Evolutionary conservation across 2,888 invertebrate genomes (phyloP).

Genomic region (Bellardia bayeri): DNA sequence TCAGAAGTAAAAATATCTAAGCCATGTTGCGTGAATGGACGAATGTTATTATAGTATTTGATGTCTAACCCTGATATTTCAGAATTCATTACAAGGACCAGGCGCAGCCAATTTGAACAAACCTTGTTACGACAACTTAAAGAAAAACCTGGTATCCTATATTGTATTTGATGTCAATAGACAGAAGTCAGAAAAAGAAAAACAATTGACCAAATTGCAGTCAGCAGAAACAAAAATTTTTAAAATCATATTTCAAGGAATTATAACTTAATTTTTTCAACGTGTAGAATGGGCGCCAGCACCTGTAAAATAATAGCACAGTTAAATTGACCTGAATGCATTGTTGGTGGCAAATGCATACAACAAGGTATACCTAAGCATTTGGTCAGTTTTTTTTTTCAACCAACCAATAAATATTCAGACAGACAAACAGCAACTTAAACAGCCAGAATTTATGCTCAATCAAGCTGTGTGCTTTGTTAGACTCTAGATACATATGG

Average conservation of each 20-base stretch:
- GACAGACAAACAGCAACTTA: conserved; percentile 36
- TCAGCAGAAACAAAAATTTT: no score
- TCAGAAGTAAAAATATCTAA: no score
- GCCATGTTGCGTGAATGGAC: no score
- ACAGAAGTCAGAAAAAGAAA: no score
- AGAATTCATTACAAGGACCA: no score
- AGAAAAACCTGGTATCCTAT: no score
- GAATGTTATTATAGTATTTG: no score
- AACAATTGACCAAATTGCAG: no score
- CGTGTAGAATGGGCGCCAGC: conserved; percentile 60
- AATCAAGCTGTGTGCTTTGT: conserved; percentile 44
- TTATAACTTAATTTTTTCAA: conserved; percentile 12
- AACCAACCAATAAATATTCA: conserved; percentile 2
- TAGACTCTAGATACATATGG: not conserved
- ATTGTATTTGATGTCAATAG: no score
- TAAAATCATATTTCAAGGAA: not conserved
- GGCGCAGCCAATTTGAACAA: no score
- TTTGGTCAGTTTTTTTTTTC: conserved; percentile 17
- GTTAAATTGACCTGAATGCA: conserved; percentile 59
- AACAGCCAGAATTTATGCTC: conserved; percentile 40
- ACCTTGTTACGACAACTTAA: no score
- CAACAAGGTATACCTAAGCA: conserved; percentile 34
- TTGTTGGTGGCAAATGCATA: conserved; percentile 66
- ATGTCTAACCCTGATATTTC: no score
- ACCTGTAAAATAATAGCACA: conserved; percentile 61